Base-by-base conservation (phyloP, 2,113 vertebrate genomes). In the Heliornis fulica region DNA sequence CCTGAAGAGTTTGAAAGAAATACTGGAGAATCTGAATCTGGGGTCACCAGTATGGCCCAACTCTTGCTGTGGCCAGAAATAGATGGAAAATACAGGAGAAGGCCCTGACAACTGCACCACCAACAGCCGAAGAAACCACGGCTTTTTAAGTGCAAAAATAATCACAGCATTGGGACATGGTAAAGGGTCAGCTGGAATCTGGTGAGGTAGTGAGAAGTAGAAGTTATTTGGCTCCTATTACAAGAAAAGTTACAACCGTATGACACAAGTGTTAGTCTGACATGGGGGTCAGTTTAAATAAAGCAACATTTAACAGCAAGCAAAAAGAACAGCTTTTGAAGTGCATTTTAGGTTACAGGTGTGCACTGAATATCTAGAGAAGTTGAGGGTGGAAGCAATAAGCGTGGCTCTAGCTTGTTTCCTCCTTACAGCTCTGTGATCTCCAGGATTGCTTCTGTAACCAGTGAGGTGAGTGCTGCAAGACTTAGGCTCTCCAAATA, bases 221-320 rank as follows among this genome's bases (percentile, higher is more conserved):
- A 59, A 81, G 66, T 38, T 78, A 54, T 4, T 43, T 29, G 60
- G 60, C 13, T 89, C 36, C 40, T 80, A 45, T 61, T 76, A 69
- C n/a, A 74, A 46, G 70, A 87, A 56, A 90, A 91, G 57, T 74
- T 83, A 84, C 14, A 89, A 45, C 41, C 15, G 2, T 13, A 36
- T 25, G 56, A 80, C 61, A 46, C 46, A 64, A 89, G n/a, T 26
- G 61, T 34, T 92, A 81, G 81, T 86, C 70, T 81, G 64, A 86
- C 80, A 51, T 34, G 60, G n/a, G 63, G 70, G 11, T 32, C n/a
- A 40, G 60, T 69, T 94, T 68, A 88, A 85, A 79, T 46, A 85
- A 82, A 94, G 48, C 36, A 60, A 89, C 11, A 13, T 75, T 56
- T 26, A 89, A 78, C 1, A 51, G 21, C 34, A 74, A 85, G 36